Evolutionary conservation across 2,113 vertebrate species (phyloP).

Genomic region (Turdus rufiventris): DNA sequence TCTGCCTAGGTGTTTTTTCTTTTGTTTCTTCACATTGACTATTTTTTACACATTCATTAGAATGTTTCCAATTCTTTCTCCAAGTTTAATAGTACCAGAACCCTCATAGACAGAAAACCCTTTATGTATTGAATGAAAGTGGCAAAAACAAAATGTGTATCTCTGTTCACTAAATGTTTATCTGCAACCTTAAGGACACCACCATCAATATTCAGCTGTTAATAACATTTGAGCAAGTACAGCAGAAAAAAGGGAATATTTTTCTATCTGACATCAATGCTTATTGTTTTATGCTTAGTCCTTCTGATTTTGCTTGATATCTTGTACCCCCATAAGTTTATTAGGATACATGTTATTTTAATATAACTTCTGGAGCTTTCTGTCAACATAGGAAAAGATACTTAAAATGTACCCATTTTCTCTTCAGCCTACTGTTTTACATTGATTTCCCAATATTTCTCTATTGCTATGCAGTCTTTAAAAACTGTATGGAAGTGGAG

Average conservation of each 20-base stretch:
- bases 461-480: background rate
- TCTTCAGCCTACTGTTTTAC: background rate
- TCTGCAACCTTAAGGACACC: background rate
- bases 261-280: background rate
- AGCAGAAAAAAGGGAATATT: background rate
- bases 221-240: background rate
- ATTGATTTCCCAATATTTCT: background rate
- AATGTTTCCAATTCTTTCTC: background rate
- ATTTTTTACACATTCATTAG: background rate
- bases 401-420: background rate
- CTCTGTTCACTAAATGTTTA: background rate
- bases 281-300: background rate
- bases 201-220: background rate
- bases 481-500: background rate
- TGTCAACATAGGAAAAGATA: background rate
- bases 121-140: background rate
- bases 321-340: background rate
- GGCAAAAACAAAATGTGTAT: background rate
- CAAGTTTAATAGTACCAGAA: background rate
- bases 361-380: background rate
- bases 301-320: background rate
- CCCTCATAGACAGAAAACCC: background rate
- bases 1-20: background rate
- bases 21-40: background rate
- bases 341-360: background rate